phyloP scores from a whole-genome alignment of 1,140 invertebrate species.

The Leptonema lineaticorne region DNA sequence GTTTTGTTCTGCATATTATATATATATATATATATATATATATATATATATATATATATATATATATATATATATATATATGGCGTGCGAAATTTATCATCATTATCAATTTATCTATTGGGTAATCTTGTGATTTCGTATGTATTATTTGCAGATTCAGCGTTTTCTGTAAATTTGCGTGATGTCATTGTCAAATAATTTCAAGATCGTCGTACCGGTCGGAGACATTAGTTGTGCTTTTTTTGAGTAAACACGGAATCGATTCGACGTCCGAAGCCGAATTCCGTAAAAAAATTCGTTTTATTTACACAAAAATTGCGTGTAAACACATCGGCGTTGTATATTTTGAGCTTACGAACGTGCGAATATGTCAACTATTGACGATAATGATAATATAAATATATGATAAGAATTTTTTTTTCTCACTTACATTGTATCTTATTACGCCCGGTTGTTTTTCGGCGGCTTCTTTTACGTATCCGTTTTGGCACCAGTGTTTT shows the following conservation, averaged over 20 bases:
- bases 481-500: constrained; percentile 58
- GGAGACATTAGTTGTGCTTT: background rate
- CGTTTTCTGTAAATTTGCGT: constrained; percentile 4
- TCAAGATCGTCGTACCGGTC: constrained; percentile 19
- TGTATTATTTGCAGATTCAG: background rate
- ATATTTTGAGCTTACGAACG: background rate
- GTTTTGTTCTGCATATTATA: too few relatives aligned
- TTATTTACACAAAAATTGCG: constrained; percentile 8
- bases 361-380: background rate
- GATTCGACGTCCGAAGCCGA: background rate
- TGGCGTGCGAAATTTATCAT: too few relatives aligned
- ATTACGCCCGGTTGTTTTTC: constrained; percentile 38
- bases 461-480: constrained; percentile 55
- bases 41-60: too few relatives aligned
- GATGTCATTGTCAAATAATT: constrained; percentile 18
- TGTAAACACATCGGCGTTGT: constrained; percentile 9
- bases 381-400: too few relatives aligned
- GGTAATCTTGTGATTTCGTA: too few relatives aligned
- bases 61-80: too few relatives aligned
- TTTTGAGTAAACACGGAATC: constrained; percentile 7
- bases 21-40: too few relatives aligned
- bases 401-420: too few relatives aligned
- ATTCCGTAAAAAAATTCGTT: constrained; percentile 1
- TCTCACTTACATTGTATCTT: background rate
- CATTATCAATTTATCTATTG: too few relatives aligned